These are phyloP conservation scores for Catharus bicknelli DNA, from an alignment of 2,113 vertebrate species.

Conservation along the genomic window DNA sequence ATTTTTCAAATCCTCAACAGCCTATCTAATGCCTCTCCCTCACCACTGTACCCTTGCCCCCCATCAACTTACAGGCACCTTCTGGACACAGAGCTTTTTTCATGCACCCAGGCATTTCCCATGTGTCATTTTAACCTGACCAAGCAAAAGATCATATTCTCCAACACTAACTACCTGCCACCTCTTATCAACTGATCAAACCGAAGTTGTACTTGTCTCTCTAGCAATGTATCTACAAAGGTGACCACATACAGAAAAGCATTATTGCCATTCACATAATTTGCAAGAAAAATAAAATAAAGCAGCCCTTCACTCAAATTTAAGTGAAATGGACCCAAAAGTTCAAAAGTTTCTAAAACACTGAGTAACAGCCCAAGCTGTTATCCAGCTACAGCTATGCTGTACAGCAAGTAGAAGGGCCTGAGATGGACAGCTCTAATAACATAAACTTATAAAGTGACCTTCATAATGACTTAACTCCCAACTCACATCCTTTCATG, in stretches of 20 bases:
- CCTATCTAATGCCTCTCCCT: background rate
- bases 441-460: background rate
- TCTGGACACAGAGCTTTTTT: background rate
- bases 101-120: background rate
- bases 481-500: background rate
- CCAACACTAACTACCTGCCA: background rate
- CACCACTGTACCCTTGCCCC: background rate
- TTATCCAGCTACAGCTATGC: background rate
- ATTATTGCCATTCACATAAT: background rate
- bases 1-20: background rate
- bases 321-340: background rate
- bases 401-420: background rate
- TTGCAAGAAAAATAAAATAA: background rate
- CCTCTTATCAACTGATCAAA: background rate
- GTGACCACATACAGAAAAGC: background rate
- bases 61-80: background rate
- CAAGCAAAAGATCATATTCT: background rate
- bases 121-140: background rate
- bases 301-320: background rate
- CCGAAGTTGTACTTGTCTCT: background rate
- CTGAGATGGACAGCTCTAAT: background rate
- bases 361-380: background rate
- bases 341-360: background rate
- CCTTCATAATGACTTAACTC: background rate
- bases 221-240: rapidly evolving